Evolutionary conservation across 2,888 invertebrate species (phyloP).

Genomic region (Tachina lurida): DNA sequence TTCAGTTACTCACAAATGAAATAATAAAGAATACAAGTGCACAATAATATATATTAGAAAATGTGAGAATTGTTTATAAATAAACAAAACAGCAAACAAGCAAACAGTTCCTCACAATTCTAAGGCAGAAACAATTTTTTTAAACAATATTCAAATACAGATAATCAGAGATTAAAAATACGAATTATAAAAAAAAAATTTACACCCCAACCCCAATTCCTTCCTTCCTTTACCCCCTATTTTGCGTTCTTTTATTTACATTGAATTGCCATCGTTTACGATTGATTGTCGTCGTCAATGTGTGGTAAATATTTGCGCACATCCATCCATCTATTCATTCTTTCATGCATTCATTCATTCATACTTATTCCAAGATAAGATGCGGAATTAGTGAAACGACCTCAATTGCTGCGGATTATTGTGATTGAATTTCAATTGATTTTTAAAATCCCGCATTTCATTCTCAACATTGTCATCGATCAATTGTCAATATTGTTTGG

Average conservation of each 20-base stretch:
- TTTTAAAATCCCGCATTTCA: constrained; percentile 55
- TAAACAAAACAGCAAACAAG: constrained; percentile 1
- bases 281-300: constrained; percentile 63
- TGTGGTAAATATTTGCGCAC: constrained; percentile 58
- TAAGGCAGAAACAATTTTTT: constrained; percentile 1
- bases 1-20: constrained; percentile 14
- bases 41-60: constrained; percentile 18
- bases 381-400: constrained; percentile 59
- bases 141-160: constrained; percentile 47
- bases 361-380: constrained; percentile 1
- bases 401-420: constrained; percentile 69
- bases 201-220: neutral
- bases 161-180: constrained; percentile 50
- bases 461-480: constrained; percentile 46
- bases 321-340: neutral
- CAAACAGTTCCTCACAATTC: neutral
- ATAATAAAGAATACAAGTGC: neutral
- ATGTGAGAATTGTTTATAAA: constrained; percentile 36
- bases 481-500: constrained; percentile 15
- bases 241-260: constrained; percentile 45
- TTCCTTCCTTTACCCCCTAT: neutral
- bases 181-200: neutral
- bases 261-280: constrained; percentile 60
- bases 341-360: constrained; percentile 8
- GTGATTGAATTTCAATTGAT: constrained; percentile 69